phyloP scores from a whole-genome alignment of 1,140 invertebrate genomes.

The Drosophila bipectinata region DNA sequence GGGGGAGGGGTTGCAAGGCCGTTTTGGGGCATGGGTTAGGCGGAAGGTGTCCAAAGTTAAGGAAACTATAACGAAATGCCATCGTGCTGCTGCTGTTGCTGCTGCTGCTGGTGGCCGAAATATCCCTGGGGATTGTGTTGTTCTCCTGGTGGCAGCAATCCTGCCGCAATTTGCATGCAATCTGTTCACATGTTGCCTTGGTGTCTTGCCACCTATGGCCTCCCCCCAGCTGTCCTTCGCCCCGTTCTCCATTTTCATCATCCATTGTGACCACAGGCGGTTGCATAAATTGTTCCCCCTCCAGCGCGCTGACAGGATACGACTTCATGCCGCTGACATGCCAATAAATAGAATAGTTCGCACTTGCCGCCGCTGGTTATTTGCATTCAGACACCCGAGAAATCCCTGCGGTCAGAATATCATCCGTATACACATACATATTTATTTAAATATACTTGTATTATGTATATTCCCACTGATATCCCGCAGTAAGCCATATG shows the following conservation, averaged over 20 bases:
- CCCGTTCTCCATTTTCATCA: background rate
- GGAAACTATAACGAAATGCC: conserved; percentile 5
- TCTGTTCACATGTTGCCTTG: conserved; percentile 11
- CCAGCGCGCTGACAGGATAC: conserved; percentile 11
- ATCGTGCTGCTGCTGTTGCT: background rate
- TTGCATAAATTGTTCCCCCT: conserved; percentile 27
- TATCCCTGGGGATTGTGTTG: conserved; percentile 9
- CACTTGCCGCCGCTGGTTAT: conserved; percentile 11
- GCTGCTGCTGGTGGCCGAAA: background rate
- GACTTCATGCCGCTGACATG: conserved; percentile 24
- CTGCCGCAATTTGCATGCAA: conserved; percentile 19
- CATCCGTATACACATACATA: background rate
- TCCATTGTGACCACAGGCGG: conserved; percentile 4
- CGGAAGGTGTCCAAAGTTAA: background rate
- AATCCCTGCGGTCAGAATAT: background rate
- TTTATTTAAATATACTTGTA: background rate
- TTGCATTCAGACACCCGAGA: conserved; percentile 1
- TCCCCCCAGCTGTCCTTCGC: background rate
- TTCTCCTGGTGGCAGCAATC: conserved; percentile 13
- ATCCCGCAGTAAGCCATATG: background rate
- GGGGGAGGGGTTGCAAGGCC: no score
- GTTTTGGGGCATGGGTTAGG: background rate
- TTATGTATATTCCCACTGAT: background rate
- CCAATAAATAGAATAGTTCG: conserved; percentile 21
- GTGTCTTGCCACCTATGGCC: background rate